These are phyloP conservation scores for Caenorhabditis uteleia DNA, from an alignment of 2,888 invertebrate genomes.

Conservation along the genomic window DNA sequence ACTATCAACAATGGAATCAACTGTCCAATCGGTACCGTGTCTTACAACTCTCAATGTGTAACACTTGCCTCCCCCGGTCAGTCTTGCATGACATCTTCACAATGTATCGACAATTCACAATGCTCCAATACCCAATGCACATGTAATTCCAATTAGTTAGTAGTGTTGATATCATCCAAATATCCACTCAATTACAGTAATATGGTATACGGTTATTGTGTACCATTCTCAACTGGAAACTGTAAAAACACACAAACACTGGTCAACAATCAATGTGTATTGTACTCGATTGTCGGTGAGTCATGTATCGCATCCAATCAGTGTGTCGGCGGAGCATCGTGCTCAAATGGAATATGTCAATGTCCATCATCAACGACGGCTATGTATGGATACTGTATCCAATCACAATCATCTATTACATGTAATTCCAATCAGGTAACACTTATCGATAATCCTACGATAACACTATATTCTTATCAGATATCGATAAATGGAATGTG, in stretches of 20 bases:
- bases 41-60: slow-evolving; percentile 37
- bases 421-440: not conserved
- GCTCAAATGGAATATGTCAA: slow-evolving; percentile 22
- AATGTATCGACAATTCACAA: slow-evolving; percentile 41
- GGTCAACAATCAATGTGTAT: slow-evolving; percentile 38
- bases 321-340: slow-evolving; percentile 42
- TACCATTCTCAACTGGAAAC: slow-evolving; percentile 21
- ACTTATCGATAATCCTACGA: slow-evolving; percentile 4
- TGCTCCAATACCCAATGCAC: slow-evolving; percentile 31
- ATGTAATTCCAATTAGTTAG: slow-evolving; percentile 34
- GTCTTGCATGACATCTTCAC: slow-evolving; percentile 26
- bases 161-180: not conserved
- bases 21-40: slow-evolving; percentile 24
- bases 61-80: slow-evolving; percentile 38
- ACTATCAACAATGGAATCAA: slow-evolving; percentile 32
- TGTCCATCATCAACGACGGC: slow-evolving; percentile 29
- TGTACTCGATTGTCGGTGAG: slow-evolving; percentile 39
- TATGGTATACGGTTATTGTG: slow-evolving; percentile 42
- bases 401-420: not conserved
- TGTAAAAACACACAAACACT: slow-evolving; percentile 21
- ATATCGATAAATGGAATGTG: slow-evolving; percentile 14
- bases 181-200: slow-evolving; percentile 20
- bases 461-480: slow-evolving; percentile 29
- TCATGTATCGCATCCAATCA: slow-evolving; percentile 35
- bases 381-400: slow-evolving; percentile 44